Conservation (phyloP, 2,888 invertebrate species). For the Spialia ferax region DNA sequence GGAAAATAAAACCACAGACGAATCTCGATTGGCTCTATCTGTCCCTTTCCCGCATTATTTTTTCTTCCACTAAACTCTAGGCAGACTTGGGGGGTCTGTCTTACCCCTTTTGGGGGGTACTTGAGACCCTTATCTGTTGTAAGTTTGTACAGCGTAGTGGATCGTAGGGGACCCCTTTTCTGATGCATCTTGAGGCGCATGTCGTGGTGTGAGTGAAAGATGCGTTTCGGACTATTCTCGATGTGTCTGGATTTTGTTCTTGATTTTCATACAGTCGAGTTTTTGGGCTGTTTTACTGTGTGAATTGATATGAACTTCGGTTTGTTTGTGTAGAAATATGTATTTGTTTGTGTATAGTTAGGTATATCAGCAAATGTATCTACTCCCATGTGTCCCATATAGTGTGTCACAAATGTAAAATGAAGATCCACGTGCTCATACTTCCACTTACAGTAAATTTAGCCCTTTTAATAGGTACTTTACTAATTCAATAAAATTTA, state of each 20-base stretch:
- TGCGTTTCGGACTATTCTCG: slow-evolving; percentile 41
- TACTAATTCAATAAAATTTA: slow-evolving; percentile 2
- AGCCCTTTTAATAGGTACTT: too few species aligned
- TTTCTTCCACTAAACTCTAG: slow-evolving; percentile 82
- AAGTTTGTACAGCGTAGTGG: slow-evolving; percentile 85
- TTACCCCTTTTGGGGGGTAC: slow-evolving; percentile 86
- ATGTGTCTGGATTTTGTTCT: slow-evolving; percentile 34
- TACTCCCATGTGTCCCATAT: too few species aligned
- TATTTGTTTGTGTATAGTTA: too few species aligned
- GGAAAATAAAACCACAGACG: slow-evolving; percentile 50
- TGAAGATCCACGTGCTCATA: neutral
- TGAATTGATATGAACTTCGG: neutral
- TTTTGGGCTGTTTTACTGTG: neutral
- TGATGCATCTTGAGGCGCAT: slow-evolving; percentile 81
- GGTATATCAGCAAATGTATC: too few species aligned
- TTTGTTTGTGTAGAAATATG: neutral
- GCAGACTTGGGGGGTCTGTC: slow-evolving; percentile 77
- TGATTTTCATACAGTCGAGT: slow-evolving; percentile 42
- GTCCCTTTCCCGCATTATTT: slow-evolving; percentile 72
- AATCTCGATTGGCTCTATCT: slow-evolving; percentile 57
- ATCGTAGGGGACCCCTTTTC: slow-evolving; percentile 82
- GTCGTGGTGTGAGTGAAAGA: slow-evolving; percentile 61
- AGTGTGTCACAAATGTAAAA: too few species aligned
- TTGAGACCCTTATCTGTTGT: slow-evolving; percentile 83
- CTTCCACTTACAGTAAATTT: neutral